phyloP scores from a whole-genome alignment of 35 echinoderm and acorn worm species.

The Stichopus chloronotus region DNA sequence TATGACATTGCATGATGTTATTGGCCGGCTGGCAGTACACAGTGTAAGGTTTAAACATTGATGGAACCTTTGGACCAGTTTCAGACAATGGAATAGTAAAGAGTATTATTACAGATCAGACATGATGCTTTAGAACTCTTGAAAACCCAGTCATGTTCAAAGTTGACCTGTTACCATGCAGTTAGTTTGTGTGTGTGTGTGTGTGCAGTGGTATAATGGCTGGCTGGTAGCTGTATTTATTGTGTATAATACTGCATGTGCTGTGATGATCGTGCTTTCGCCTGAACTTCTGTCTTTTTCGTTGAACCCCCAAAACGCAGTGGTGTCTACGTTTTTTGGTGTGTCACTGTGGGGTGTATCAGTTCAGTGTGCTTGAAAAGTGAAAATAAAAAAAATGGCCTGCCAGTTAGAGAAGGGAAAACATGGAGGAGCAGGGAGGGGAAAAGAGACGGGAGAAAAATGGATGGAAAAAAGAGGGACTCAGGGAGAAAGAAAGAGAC shows the following conservation, averaged over 20 bases:
- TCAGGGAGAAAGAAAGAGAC: too few relatives aligned
- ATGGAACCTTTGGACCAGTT: conserved; percentile 48
- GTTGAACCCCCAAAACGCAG: too few relatives aligned
- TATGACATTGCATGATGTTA: neutral
- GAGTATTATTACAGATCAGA: conserved; percentile 34
- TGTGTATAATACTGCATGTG: neutral
- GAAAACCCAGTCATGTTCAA: neutral
- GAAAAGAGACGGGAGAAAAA: too few relatives aligned
- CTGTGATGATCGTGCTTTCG: neutral
- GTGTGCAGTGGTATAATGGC: neutral
- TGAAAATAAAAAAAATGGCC: too few relatives aligned
- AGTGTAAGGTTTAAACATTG: neutral
- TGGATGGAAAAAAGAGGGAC: too few relatives aligned
- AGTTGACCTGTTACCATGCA: conserved; percentile 7
- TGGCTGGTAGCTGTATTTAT: neutral
- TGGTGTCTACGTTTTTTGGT: too few relatives aligned
- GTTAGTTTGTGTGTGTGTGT: too few relatives aligned
- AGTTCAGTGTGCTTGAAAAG: too few relatives aligned
- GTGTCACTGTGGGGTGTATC: too few relatives aligned
- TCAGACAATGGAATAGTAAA: conserved; percentile 50
- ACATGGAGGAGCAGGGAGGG: too few relatives aligned
- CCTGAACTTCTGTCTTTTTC: too few relatives aligned
- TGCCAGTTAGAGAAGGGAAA: too few relatives aligned
- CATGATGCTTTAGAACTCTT: conserved; percentile 9
- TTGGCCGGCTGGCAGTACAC: neutral